Conservation (phyloP, 2,113 vertebrate genomes). For the Nesogale talazaci region DNA sequence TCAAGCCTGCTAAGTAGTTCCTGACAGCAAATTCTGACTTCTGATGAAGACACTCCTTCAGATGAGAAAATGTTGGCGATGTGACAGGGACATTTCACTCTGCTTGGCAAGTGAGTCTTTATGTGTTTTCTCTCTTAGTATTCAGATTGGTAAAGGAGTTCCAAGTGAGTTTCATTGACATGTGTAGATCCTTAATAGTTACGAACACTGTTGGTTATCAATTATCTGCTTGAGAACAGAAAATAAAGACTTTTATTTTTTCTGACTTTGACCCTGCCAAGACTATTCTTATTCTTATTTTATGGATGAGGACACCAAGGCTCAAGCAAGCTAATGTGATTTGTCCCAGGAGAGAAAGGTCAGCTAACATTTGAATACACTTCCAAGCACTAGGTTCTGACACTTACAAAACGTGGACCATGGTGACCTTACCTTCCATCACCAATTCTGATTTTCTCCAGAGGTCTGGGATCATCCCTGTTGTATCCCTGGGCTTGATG, state of each 20-base stretch:
- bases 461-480: background rate
- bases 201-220: background rate
- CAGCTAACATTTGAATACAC: background rate
- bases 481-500: background rate
- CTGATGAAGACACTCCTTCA: background rate
- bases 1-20: background rate
- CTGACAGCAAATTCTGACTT: background rate
- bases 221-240: background rate
- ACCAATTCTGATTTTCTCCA: background rate
- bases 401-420: background rate
- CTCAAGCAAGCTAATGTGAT: background rate
- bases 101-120: background rate
- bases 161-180: background rate
- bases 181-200: background rate
- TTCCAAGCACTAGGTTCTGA: background rate
- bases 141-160: background rate
- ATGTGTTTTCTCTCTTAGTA: background rate
- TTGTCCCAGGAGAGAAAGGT: background rate
- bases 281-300: background rate
- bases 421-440: background rate
- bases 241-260: background rate
- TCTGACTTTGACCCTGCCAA: background rate
- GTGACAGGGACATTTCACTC: background rate
- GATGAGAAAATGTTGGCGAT: background rate
- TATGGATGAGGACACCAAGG: background rate